Base-by-base conservation (phyloP, 2,113 vertebrate species). In the Ctenodactylus gundi region DNA sequence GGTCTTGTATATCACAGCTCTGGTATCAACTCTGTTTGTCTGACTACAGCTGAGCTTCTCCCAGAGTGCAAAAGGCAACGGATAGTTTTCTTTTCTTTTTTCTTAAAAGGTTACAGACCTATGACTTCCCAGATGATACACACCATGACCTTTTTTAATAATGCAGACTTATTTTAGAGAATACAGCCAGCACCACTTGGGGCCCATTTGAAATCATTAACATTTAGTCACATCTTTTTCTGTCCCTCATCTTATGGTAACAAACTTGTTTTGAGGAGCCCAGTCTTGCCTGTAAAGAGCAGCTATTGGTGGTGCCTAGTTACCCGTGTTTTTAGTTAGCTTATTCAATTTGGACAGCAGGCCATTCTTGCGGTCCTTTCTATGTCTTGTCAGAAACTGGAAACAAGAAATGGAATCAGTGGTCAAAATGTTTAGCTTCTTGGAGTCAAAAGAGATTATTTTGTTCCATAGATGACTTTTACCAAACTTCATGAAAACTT, bases 91-190 rank as follows among this genome's bases (percentile, higher is more conserved):
- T 27, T 4, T 44, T 53, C 34, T 53, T 53, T 36, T 39, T 62
- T 72, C 11, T 27, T 88, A 95, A 85, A 77, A 87, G 51, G 21
- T 31, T 64, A 18, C 51, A 58, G 14, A 25, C 67, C 46, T 25
- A 67, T 6, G 62, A 44, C 82, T 51, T 1, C 55, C 27, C 72
- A 64, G 39, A 60, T 58, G 27, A 29, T 67, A 72, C 23, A 58
- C 6, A 77, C 6, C 64, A 25, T 44, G 80, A 60, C 3, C 76
- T 90, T 68, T 72, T 70, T 20, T 34, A 90, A 77, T 81, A 94
- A 80, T 14, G 13, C 20, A 27, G 8, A 51, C 86, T 93, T 85
- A 73, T 73, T 87, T 90, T 91, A 75, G 62, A 93, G 44, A 85
- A 39, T 14, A 90, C 21, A 25, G 3, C 15, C 60, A 67, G 15